Percentiles rank a stretch among this genome's conserved stretches.
These are phyloP conservation scores for Alloscopus bannaensis DNA, from an alignment of 2,888 invertebrate genomes.

Conservation along the genomic window DNA sequence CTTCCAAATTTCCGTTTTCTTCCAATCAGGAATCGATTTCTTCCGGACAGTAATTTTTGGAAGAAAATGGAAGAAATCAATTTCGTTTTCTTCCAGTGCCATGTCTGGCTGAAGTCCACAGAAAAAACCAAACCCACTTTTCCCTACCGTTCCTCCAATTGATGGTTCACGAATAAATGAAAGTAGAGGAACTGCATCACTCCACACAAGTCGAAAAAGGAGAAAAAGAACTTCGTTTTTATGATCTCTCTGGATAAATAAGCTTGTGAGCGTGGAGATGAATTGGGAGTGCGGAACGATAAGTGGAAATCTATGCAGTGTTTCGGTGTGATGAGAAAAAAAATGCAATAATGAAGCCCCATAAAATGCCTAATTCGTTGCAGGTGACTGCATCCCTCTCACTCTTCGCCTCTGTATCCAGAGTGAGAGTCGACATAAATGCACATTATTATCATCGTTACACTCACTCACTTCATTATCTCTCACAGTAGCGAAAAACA, in stretches of 20 bases:
- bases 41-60: no score
- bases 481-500: neutral
- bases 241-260: neutral
- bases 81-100: no score
- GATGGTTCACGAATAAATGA: no score
- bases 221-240: neutral
- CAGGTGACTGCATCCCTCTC: slow-evolving; percentile 22
- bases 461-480: neutral
- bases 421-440: neutral
- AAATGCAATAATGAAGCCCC: neutral
- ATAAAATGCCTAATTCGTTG: slow-evolving; percentile 23
- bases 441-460: neutral
- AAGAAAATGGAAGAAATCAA: no score
- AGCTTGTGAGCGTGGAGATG: neutral
- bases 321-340: neutral
- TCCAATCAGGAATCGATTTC: no score
- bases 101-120: no score
- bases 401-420: no score
- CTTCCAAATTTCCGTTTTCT: no score
- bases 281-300: neutral
- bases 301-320: neutral
- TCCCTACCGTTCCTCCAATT: no score
- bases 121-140: no score
- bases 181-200: neutral
- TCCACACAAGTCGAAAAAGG: neutral